phyloP scores from a whole-genome alignment of 2,888 invertebrate species.

The Villa cingulata region DNA sequence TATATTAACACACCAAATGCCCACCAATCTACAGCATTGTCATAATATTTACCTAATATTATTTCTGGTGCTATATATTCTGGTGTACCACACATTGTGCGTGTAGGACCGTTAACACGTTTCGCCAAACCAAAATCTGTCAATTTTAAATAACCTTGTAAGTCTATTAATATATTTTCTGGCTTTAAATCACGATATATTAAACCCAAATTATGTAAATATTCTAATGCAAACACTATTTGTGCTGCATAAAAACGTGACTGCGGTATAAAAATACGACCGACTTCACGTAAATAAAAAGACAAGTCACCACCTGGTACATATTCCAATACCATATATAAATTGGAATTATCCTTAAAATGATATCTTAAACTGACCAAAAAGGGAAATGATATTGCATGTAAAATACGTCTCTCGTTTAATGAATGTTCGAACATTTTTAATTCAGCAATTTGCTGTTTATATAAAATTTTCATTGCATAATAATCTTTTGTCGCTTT shows the following conservation, averaged over 20 bases:
- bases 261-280: constrained; percentile 95
- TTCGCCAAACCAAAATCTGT: constrained; percentile 99
- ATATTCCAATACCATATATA: constrained; percentile 99
- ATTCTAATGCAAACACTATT: constrained; percentile 98
- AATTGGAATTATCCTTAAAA: constrained; percentile 99
- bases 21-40: constrained; percentile 99
- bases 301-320: constrained; percentile 99
- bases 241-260: constrained; percentile 98
- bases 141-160: constrained; percentile 93
- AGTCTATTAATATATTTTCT: constrained; percentile 93
- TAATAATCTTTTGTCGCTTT: constrained; percentile 93
- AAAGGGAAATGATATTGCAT: constrained; percentile 98
- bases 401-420: constrained; percentile 97
- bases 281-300: constrained; percentile 95
- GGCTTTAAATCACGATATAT: constrained; percentile 98
- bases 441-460: constrained; percentile 99
- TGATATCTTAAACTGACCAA: constrained; percentile 96
- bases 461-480: constrained; percentile 99
- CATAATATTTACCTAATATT: constrained; percentile 84
- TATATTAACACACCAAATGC: constrained; percentile 95
- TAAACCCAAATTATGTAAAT: constrained; percentile 96
- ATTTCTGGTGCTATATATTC: constrained; percentile 87
- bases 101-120: constrained; percentile 96
- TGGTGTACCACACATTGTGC: constrained; percentile 98
- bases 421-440: constrained; percentile 99